Conservation (phyloP, 2,113 vertebrate genomes). For the Oreocharis arfaki region DNA sequence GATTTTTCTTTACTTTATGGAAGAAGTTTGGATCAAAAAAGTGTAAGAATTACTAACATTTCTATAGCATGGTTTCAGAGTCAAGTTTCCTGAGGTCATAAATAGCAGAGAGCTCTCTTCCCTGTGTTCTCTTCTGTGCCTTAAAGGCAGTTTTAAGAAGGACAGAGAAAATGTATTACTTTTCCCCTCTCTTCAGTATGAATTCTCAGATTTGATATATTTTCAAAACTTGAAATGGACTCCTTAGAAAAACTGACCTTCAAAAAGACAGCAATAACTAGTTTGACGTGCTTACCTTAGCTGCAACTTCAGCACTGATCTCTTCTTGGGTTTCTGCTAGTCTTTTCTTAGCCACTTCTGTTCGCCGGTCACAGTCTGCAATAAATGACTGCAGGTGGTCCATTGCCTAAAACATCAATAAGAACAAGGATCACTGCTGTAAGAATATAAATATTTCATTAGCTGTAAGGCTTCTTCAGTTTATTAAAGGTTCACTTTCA, state of each 20-base stretch:
- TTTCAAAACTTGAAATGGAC: background rate
- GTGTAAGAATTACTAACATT: background rate
- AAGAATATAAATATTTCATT: background rate
- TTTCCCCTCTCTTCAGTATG: background rate
- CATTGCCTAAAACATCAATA: slow-evolving; percentile 78
- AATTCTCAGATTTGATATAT: background rate
- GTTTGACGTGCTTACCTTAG: slow-evolving; percentile 81
- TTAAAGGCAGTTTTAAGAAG: background rate
- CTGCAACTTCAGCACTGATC: slow-evolving; percentile 97
- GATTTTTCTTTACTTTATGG: background rate
- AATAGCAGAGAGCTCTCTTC: background rate
- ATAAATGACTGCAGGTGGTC: slow-evolving; percentile 99
- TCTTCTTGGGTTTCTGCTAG: slow-evolving; percentile 97
- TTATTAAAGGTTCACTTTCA: background rate
- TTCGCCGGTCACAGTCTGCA: slow-evolving; percentile 94
- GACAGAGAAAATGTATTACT: background rate
- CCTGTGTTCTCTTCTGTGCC: background rate
- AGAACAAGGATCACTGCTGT: background rate
- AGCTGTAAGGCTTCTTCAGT: background rate
- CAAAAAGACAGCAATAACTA: background rate
- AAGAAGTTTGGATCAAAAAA: background rate
- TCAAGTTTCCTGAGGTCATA: background rate
- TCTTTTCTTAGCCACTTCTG: slow-evolving; percentile 96
- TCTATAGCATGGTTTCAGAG: background rate
- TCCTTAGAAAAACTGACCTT: background rate